Conservation (phyloP, 2,113 vertebrate genomes). For the Gasterosteus aculeatus region DNA sequence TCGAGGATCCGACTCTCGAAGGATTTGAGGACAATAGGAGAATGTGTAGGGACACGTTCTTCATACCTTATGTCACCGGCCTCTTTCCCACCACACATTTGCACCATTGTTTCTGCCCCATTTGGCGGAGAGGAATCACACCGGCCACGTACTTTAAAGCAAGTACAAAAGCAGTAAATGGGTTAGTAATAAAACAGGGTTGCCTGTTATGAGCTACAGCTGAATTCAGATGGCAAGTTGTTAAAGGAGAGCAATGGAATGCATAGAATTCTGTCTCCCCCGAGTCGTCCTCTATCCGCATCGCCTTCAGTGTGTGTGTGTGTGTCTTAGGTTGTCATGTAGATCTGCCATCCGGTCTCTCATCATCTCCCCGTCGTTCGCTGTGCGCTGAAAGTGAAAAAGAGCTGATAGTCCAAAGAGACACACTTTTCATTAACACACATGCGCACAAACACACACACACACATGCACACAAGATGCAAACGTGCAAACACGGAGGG, state of each 20-base stretch:
- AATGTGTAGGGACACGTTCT: slow-evolving; percentile 40
- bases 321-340: slow-evolving; percentile 6
- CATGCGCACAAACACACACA: slow-evolving; percentile 8
- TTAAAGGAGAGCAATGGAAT: slow-evolving; percentile 7
- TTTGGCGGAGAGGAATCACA: slow-evolving; percentile 21
- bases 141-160: slow-evolving; percentile 18
- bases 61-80: slow-evolving; percentile 32
- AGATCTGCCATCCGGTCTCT: slow-evolving; percentile 60
- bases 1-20: slow-evolving; percentile 41
- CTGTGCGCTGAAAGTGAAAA: slow-evolving; percentile 57
- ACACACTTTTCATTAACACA: slow-evolving; percentile 35
- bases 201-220: neutral
- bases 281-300: neutral
- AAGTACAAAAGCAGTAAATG: slow-evolving; percentile 9
- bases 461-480: neutral
- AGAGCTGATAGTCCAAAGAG: slow-evolving; percentile 35
- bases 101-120: slow-evolving; percentile 21
- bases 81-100: slow-evolving; percentile 49
- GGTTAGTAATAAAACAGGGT: slow-evolving; percentile 28
- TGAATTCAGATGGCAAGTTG: slow-evolving; percentile 1
- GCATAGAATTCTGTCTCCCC: neutral
- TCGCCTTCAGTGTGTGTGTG: neutral
- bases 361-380: slow-evolving; percentile 53
- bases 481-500: neutral
- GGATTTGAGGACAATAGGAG: slow-evolving; percentile 47